These are phyloP conservation scores for Epinephelus lanceolatus DNA, from an alignment of 2,113 vertebrate genomes.

Conservation along the genomic window DNA sequence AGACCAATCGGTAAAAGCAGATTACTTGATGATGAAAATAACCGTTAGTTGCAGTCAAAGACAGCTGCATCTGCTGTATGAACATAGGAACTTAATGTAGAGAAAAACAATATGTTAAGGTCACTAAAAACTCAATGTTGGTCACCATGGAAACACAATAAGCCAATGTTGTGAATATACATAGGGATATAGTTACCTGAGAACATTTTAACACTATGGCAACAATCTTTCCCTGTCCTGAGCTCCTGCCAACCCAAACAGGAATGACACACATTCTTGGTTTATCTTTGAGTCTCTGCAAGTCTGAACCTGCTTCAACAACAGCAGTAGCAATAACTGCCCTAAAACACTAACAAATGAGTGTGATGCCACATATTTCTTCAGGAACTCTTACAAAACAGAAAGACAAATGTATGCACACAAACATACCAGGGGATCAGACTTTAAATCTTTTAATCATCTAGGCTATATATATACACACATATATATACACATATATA, in stretches of 20 bases:
- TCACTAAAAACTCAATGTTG: not conserved
- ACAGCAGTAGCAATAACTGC: not conserved
- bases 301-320: slow-evolving; percentile 17
- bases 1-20: not conserved
- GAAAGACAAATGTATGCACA: not conserved
- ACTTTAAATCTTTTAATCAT: not conserved
- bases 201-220: not conserved
- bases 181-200: not conserved
- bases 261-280: not conserved
- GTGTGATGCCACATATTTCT: slow-evolving; percentile 4
- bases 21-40: not conserved
- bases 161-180: not conserved
- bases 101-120: not conserved
- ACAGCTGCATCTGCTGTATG: not conserved
- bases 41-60: not conserved
- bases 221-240: not conserved
- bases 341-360: slow-evolving; percentile 2
- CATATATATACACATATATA: too few relatives aligned
- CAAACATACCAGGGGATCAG: not conserved
- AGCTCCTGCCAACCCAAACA: too few relatives aligned
- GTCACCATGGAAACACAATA: not conserved
- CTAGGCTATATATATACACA: not conserved
- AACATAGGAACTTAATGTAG: not conserved
- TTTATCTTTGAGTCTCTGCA: not conserved
- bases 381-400: not conserved